Evolutionary conservation across 2,113 vertebrate species (phyloP).

Genomic region (Rhagologus leucostigma): DNA sequence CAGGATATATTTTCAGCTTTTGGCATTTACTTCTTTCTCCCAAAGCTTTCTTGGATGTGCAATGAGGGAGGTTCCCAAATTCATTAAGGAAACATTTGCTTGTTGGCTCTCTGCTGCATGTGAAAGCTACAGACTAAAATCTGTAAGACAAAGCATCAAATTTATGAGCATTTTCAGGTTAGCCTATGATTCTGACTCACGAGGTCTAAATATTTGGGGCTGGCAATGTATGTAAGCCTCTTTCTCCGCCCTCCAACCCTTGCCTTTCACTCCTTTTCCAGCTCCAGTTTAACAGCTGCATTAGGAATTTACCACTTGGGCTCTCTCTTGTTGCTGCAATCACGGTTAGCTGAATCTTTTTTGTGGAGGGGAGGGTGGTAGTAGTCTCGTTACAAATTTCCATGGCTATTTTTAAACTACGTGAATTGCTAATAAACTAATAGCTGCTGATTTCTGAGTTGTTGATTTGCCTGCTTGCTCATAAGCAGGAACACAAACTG

Average conservation of each 20-base stretch:
- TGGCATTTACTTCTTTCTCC: not conserved
- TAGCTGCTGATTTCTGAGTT: constrained; percentile 5
- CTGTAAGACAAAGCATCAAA: not conserved
- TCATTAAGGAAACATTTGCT: not conserved
- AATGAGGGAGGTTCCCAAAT: not conserved
- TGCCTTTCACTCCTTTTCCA: not conserved
- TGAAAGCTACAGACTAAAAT: not conserved
- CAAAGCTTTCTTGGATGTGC: not conserved
- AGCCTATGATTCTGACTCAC: not conserved
- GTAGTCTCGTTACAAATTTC: not conserved
- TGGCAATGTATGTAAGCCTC: not conserved
- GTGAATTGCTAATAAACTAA: not conserved
- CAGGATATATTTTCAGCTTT: not conserved
- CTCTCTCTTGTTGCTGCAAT: not conserved
- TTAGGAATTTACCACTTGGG: not conserved
- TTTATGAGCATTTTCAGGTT: not conserved
- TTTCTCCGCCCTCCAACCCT: not conserved
- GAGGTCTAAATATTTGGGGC: not conserved
- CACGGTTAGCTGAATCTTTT: not conserved
- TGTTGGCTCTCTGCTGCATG: not conserved
- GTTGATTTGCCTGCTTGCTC: not conserved
- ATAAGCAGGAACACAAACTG: not conserved
- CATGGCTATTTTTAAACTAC: not conserved
- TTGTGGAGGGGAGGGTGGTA: not conserved
- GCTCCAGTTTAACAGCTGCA: not conserved